Base-by-base conservation (phyloP, 2,113 vertebrate genomes). In the Glaucidium brasilianum region DNA sequence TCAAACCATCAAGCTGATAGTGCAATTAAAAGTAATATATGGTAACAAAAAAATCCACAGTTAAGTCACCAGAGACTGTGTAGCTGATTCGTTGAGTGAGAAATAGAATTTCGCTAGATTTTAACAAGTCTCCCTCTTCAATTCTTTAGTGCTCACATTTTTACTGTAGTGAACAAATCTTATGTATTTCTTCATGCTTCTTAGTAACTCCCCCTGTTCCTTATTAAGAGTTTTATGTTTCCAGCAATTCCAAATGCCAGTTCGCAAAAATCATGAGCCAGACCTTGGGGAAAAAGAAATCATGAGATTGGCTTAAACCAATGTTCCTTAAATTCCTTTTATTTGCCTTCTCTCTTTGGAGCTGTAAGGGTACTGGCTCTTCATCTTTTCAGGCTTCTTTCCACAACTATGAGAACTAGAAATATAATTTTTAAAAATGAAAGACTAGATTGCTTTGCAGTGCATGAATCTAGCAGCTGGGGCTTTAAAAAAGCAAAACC, bases 341-440 rank as follows among this genome's bases (percentile, higher is more conserved):
- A 88, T 96, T 96, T 93, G 85, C 81, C 45, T 96, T 94, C 78
- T 93, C 35, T 96, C 92, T 93, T 90, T 88, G 81, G 81, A 81
- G 53, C 71, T 90, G 29, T 92, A 94, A 92, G 80, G 68, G 72
- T 90, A 92, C 88, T 76, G 74, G 67, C 58, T 71, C 87, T 96
- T 96, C 69, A 90, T 93, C 81, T 94, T 79, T 60, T 79, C 79
- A 91, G 69, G 78, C 85, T 88, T 90, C 77, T 94, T 93, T 85
- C 82, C 67, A 90, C 75, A 85, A 55, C 49, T 41, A 16, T 58
- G 59, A 95, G 71, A 92, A 88, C 67, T 79, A 92, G 93, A 94
- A 95, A 88, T 72, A 72, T 5, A 89, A n/a, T 68, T 92, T 91
- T 96, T 60, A 21, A 45, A 95, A 93, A 87, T 79, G 74, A 95